Base-by-base conservation (phyloP, 2,797 vertebrate species). In the Menidia menidia region DNA sequence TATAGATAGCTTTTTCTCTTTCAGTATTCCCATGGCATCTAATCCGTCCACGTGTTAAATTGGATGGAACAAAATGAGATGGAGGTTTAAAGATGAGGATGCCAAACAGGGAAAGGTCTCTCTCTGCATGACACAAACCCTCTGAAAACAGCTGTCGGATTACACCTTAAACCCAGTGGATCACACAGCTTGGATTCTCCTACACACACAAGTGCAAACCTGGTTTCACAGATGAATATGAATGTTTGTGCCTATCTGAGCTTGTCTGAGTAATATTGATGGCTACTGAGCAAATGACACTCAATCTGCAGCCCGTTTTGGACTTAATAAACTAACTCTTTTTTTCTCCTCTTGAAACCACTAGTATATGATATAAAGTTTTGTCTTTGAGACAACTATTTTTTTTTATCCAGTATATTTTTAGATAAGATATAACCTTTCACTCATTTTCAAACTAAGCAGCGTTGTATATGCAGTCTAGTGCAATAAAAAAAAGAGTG, bases 31-130 rank as follows among this genome's bases (percentile, higher is more conserved):
- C 55, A 63, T 11, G 65, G 44, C 4, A 53, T 74, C 50, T 78
- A 60, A 63, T 77, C 57, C 60, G 48, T 80, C 55, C 62, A 16
- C 81, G 77, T 63, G 31, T 64, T 82, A 81, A 82, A 73, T 65
- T 64, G 77, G 80, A 75, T 70, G 62, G 52, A 84, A 84, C 66
- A 65, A 65, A 84, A 78, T 64, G 69, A 86, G 78, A 73, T 77
- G 42, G 50, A 81, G 75, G 82, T 85, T 89, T 88, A 82, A 81
- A 87, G 88, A 87, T 86, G 85, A 89, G 69, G 64, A 79, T 60
- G 71, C 60, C 58, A 68, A 73, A 60, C 72, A 73, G 41, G 51
- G 44, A 77, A 61, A 82, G 64, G 78, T 81, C 71, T 78, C 68
- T 55, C 41, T 62, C 64, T 19, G 62, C 85, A 69, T 4, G 41